Percentiles rank a stretch among this genome's conserved stretches.
phyloP scores from a whole-genome alignment of 2,888 invertebrate species.

The Oscheius onirici region DNA sequence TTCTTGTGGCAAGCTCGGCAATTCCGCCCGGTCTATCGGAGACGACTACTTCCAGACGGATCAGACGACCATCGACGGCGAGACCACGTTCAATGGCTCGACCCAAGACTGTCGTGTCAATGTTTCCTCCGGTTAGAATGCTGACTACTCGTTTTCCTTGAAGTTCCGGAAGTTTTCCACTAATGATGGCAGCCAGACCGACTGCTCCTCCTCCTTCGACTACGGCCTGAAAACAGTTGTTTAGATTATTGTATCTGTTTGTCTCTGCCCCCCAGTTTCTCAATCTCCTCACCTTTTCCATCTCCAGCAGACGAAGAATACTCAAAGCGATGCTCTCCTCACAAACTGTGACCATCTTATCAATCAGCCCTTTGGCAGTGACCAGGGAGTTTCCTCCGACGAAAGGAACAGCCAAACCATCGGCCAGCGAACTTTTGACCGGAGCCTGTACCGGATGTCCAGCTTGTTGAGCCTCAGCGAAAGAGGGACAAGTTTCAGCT shows the following conservation, averaged over 20 bases:
- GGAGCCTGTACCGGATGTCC: slow-evolving; percentile 80
- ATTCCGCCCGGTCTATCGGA: slow-evolving; percentile 75
- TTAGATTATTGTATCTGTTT: slow-evolving; percentile 77
- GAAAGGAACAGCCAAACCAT: slow-evolving; percentile 87
- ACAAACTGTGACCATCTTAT: slow-evolving; percentile 73
- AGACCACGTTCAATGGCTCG: slow-evolving; percentile 73
- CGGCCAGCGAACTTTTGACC: slow-evolving; percentile 83
- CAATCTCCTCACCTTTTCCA: slow-evolving; percentile 62
- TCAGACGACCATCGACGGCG: slow-evolving; percentile 75
- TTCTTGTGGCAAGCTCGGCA: slow-evolving; percentile 73
- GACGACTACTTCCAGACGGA: slow-evolving; percentile 74
- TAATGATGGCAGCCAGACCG: slow-evolving; percentile 85
- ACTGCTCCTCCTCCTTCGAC: slow-evolving; percentile 88
- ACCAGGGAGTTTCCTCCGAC: slow-evolving; percentile 87
- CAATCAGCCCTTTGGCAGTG: slow-evolving; percentile 81
- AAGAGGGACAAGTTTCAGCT: slow-evolving; percentile 89
- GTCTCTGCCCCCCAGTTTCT: too few relatives aligned
- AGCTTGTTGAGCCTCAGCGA: slow-evolving; percentile 80
- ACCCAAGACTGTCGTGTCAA: slow-evolving; percentile 75
- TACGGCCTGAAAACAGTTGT: slow-evolving; percentile 77
- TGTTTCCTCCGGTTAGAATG: slow-evolving; percentile 75
- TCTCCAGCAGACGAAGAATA: slow-evolving; percentile 74
- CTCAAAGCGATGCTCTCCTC: slow-evolving; percentile 75
- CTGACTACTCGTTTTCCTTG: slow-evolving; percentile 78
- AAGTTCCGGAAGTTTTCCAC: slow-evolving; percentile 83